A percentile compares a stretch with the other conserved stretches of the same genome.
Conservation (phyloP, 2,888 invertebrate species). For the Notocelia uddmanniana region DNA sequence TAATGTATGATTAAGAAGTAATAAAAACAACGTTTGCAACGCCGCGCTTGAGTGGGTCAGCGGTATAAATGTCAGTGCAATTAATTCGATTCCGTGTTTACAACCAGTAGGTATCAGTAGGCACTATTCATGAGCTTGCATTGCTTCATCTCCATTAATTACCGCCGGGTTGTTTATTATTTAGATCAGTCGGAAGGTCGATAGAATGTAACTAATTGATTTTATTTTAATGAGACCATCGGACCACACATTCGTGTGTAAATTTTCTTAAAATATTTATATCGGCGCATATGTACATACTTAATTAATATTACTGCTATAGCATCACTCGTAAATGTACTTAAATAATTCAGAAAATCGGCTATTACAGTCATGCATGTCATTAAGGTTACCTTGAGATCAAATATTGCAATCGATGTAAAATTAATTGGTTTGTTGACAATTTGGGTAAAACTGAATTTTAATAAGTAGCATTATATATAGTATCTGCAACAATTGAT, state of each 20-base stretch:
- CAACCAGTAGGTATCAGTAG: constrained; percentile 11
- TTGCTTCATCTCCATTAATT: constrained; percentile 45
- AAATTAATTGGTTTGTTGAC: constrained; percentile 1
- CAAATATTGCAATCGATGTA: not conserved
- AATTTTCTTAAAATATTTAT: constrained; percentile 5
- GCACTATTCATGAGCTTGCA: constrained; percentile 25
- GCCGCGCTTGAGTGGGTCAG: constrained; percentile 31
- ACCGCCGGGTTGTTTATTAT: constrained; percentile 20
- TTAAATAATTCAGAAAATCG: constrained; percentile 8
- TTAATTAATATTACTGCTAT: constrained; percentile 19
- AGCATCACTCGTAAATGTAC: constrained; percentile 20
- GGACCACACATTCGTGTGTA: constrained; percentile 39
- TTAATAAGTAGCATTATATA: not conserved
- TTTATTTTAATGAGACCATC: constrained; percentile 35
- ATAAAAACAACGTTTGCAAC: constrained; percentile 16
- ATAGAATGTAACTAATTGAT: constrained; percentile 36
- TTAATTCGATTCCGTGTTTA: constrained; percentile 36
- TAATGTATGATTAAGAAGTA: constrained; percentile 30
- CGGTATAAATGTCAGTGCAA: constrained; percentile 35
- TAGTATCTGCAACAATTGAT: no score
- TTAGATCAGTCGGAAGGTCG: constrained; percentile 30
- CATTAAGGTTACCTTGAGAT: constrained; percentile 3
- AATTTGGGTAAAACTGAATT: not conserved
- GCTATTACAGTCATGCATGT: not conserved
- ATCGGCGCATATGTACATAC: not conserved